A percentile compares a stretch with the other conserved stretches of the same genome.
These are phyloP conservation scores for Ptychadena robeensis DNA, from an alignment of 2,797 vertebrate genomes.

Conservation along the genomic window DNA sequence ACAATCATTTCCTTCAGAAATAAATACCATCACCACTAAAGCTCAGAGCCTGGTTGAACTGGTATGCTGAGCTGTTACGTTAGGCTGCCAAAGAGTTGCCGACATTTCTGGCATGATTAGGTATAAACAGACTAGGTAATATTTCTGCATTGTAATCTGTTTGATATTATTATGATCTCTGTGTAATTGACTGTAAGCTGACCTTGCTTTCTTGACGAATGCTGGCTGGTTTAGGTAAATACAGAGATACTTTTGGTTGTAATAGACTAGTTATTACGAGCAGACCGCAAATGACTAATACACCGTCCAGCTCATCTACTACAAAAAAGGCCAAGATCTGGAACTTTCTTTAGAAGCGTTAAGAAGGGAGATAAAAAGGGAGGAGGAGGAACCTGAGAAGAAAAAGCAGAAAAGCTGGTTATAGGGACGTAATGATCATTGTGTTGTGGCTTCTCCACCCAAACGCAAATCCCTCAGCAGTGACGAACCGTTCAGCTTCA, in stretches of 20 bases:
- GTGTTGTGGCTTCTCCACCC: constrained; percentile 49
- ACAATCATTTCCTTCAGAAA: neutral
- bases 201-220: constrained; percentile 30
- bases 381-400: constrained; percentile 50
- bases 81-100: constrained; percentile 26
- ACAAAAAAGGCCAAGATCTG: constrained; percentile 51
- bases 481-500: constrained; percentile 53
- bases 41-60: constrained; percentile 9
- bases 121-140: constrained; percentile 45
- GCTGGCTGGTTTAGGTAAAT: constrained; percentile 44
- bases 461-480: constrained; percentile 53
- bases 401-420: constrained; percentile 62
- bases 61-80: constrained; percentile 23
- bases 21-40: constrained; percentile 5
- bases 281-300: constrained; percentile 56
- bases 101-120: constrained; percentile 26
- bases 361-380: constrained; percentile 57
- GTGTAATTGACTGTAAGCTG: constrained; percentile 41
- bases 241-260: constrained; percentile 46
- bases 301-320: constrained; percentile 45
- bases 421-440: constrained; percentile 51
- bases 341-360: constrained; percentile 55
- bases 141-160: constrained; percentile 45
- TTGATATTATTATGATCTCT: constrained; percentile 48
- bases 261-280: constrained; percentile 50